Evolutionary conservation across 2,113 vertebrate species (phyloP), one percentile per base, ranked within the genome.

Genomic region (Hemibagrus wyckioides): DNA sequence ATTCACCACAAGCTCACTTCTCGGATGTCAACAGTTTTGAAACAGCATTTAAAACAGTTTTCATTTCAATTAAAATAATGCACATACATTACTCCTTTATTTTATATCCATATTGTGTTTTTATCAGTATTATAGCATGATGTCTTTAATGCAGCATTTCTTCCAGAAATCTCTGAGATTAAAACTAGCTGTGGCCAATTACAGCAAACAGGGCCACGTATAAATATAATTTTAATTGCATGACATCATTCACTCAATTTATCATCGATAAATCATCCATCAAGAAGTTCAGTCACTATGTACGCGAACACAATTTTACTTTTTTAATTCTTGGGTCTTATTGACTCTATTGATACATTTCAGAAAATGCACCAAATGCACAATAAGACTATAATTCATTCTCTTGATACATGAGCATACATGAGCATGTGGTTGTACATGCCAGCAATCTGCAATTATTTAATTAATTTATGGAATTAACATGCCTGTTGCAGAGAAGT

Each of bases 401-500:
- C 4, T 36, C 19, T 41, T 41, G 33, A 81, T 36, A 25, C 33
- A 28, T 59, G 33, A 28, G 54, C 80, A 81, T 81, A 25, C 54
- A 30, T 36, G 23, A 13, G 33, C 7, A 61, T 59, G 56, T 81
- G 21, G 56, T 80, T 57, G 30, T 81, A 81, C 52, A 80, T 80
- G 50, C 36, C 14, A 81, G 56, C 80, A 61, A 41, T 54, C 50
- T 54, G 76, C 54, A 79, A 65, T 63, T 48, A 63, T 69, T 76
- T 7, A 44, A 76, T 7, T 76, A 28, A 44, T 59, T 82, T 33
- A 52, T 41, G 52, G 13, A 80, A 77, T 80, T 33, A 61, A 69
- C 71, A 36, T 67, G 41, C 13, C 65, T 54, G 17, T 81, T n/a
- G 5, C 33, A 69, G 21, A 59, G 77, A 75, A 82, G n/a, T 76